phyloP scores from a whole-genome alignment of 2,113 vertebrate species.

The Rhinopithecus roxellana region DNA sequence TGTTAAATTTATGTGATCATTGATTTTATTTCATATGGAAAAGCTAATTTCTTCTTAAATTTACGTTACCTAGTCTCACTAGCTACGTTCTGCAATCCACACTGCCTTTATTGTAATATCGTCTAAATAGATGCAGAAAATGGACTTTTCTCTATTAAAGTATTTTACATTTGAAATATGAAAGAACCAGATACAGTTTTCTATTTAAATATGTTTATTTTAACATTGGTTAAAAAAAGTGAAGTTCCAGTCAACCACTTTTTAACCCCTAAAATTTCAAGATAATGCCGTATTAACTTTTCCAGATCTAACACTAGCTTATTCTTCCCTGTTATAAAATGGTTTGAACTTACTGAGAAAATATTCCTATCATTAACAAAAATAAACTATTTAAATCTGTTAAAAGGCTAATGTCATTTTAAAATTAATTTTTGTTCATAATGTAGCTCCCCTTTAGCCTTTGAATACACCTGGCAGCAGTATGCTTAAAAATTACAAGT shows the following conservation, averaged over 20 bases:
- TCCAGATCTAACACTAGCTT: neutral
- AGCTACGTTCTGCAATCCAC: neutral
- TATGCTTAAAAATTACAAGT: neutral
- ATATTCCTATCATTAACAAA: conserved; percentile 62
- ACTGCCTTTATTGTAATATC: conserved; percentile 47
- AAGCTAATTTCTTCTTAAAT: conserved; percentile 58
- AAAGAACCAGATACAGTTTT: conserved; percentile 48
- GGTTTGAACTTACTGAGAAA: conserved; percentile 32
- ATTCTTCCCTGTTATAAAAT: conserved; percentile 62
- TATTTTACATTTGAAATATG: conserved; percentile 75
- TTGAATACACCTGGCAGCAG: neutral
- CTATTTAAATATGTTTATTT: conserved; percentile 40
- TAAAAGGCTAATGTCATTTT: conserved; percentile 45
- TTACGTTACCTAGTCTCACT: neutral
- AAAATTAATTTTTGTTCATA: neutral
- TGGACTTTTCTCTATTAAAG: conserved; percentile 67
- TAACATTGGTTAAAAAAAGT: conserved; percentile 51
- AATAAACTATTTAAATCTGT: conserved; percentile 70
- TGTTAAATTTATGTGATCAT: conserved; percentile 64
- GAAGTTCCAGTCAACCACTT: conserved; percentile 52
- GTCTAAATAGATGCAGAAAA: conserved; percentile 50
- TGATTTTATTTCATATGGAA: conserved; percentile 60
- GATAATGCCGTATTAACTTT: conserved; percentile 63
- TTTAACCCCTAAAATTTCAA: conserved; percentile 44
- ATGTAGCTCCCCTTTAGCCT: neutral